Evolutionary conservation across 2,797 vertebrate species (phyloP).

Genomic region (Rhabdophis nuchalis): DNA sequence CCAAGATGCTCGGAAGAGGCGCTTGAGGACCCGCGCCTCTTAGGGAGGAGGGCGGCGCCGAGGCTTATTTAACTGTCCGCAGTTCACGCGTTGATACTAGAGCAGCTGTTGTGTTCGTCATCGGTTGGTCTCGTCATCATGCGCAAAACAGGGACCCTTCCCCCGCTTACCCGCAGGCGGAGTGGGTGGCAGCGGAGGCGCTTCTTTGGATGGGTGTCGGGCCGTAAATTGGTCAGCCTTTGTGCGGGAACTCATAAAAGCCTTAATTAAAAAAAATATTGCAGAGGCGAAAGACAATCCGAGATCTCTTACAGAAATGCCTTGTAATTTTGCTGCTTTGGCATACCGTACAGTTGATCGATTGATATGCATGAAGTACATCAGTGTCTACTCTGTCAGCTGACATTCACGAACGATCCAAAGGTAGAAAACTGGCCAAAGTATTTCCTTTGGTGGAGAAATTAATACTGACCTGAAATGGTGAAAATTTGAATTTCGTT

Average conservation of each 20-base stretch:
- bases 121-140: background rate
- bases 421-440: background rate
- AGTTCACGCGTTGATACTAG: background rate
- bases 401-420: background rate
- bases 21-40: background rate
- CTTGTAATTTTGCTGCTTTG: background rate
- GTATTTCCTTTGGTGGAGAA: background rate
- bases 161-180: background rate
- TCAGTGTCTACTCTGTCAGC: background rate
- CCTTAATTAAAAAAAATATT: background rate
- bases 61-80: background rate
- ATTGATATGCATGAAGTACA: background rate
- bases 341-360: background rate
- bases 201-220: background rate
- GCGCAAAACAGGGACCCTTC: background rate
- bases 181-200: background rate
- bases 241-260: background rate
- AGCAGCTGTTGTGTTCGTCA: background rate
- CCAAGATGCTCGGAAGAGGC: too few relatives aligned
- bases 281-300: background rate
- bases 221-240: background rate
- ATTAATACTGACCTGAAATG: background rate
- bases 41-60: background rate
- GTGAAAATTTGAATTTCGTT: background rate
- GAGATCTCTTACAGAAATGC: background rate